Evolutionary conservation across 2,888 invertebrate species (phyloP).

Genomic region (Gymnosoma rotundatum): DNA sequence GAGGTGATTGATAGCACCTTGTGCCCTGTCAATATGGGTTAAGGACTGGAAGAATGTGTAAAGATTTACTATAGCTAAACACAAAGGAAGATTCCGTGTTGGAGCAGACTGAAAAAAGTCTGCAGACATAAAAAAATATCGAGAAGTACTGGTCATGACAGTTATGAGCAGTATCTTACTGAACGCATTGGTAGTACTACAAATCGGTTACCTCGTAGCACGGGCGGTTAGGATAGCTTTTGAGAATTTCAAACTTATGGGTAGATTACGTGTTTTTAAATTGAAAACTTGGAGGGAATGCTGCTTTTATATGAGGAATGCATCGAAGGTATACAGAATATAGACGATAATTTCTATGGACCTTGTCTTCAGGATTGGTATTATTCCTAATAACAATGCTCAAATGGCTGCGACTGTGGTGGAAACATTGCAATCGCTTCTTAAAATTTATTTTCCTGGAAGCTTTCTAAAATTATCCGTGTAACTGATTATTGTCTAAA

Average conservation of each 20-base stretch:
- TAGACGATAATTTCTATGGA: too few species aligned
- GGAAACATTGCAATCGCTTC: not conserved
- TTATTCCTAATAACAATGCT: not conserved
- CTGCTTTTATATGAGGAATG: not conserved
- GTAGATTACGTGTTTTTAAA: not conserved
- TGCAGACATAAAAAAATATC: not conserved
- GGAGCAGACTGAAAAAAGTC: not conserved
- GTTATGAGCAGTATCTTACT: not conserved
- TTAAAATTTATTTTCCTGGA: not conserved
- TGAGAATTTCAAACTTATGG: not conserved
- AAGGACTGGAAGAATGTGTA: not conserved
- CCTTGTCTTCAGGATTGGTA: too few species aligned
- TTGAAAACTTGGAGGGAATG: not conserved
- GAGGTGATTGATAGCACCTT: not conserved
- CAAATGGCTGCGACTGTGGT: not conserved
- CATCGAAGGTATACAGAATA: not conserved
- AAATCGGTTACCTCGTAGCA: not conserved
- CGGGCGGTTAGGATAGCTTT: too few species aligned
- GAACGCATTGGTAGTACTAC: not conserved
- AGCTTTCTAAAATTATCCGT: too few species aligned
- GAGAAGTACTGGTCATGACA: not conserved
- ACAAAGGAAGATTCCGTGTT: not conserved
- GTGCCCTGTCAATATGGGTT: not conserved
- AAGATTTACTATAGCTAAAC: not conserved
- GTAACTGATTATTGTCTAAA: too few species aligned